phyloP scores from a whole-genome alignment of 2,113 vertebrate genomes.

The Tetrax tetrax region DNA sequence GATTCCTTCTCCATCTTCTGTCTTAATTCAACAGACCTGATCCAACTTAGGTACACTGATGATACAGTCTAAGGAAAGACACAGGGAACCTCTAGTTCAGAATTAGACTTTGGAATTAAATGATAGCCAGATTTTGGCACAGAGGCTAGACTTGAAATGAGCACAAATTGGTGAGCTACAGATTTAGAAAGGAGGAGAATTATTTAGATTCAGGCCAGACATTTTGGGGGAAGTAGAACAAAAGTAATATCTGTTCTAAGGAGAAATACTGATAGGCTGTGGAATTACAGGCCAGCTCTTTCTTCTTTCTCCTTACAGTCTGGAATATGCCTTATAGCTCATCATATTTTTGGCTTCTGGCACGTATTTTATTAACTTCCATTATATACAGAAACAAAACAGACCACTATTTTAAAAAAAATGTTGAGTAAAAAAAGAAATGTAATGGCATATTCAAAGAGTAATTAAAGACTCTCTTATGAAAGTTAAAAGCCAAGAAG shows the following conservation, averaged over 20 bases:
- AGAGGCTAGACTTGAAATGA: neutral
- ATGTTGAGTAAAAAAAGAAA: neutral
- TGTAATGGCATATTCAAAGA: conserved; percentile 29
- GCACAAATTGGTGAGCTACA: conserved; percentile 15
- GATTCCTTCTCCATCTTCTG: neutral
- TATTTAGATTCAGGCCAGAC: neutral
- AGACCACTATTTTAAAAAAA: conserved; percentile 60
- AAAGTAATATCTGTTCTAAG: conserved; percentile 27
- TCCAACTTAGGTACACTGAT: neutral
- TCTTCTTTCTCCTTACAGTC: conserved; percentile 51
- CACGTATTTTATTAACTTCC: conserved; percentile 70
- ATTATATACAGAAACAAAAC: conserved; percentile 68
- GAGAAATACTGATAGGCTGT: conserved; percentile 29
- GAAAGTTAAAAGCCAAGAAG: conserved; percentile 54
- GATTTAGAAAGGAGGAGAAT: neutral
- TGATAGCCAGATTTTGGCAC: neutral
- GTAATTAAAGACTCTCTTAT: conserved; percentile 58
- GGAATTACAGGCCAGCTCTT: conserved; percentile 26
- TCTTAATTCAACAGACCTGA: neutral
- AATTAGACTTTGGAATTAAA: neutral
- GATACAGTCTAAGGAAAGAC: neutral
- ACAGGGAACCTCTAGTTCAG: neutral
- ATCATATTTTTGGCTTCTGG: conserved; percentile 71
- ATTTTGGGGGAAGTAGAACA: neutral
- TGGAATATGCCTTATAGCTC: conserved; percentile 59